phyloP scores from a whole-genome alignment of 2,888 invertebrate species.

The Troides oblongomaculatus region DNA sequence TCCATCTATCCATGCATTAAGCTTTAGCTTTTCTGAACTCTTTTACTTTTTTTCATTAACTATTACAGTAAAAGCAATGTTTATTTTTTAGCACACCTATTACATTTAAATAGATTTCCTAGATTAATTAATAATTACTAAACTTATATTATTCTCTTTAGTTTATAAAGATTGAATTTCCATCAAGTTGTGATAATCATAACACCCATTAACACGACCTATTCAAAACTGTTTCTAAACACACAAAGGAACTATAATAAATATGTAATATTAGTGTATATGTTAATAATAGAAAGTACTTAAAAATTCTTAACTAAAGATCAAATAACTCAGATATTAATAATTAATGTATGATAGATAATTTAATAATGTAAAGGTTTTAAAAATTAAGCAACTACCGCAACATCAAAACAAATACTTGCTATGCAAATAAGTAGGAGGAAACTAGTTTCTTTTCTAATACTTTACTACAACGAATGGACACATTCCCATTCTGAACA shows the following conservation, averaged over 20 bases:
- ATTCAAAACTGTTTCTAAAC: too few relatives aligned
- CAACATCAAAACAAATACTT: not conserved
- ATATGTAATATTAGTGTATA: too few relatives aligned
- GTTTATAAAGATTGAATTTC: too few relatives aligned
- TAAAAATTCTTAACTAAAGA: too few relatives aligned
- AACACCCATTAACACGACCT: too few relatives aligned
- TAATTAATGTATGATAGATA: too few relatives aligned
- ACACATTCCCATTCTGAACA: conserved; percentile 43
- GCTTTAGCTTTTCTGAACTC: conserved; percentile 18
- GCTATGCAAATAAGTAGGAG: conserved; percentile 11
- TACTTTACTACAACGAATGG: conserved; percentile 33
- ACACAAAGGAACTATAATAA: too few relatives aligned
- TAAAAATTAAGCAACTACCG: not conserved
- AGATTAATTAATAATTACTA: too few relatives aligned
- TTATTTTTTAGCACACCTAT: not conserved
- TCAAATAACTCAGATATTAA: too few relatives aligned
- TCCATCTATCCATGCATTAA: conserved; percentile 23
- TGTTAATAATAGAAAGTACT: too few relatives aligned
- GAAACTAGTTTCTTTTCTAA: conserved; percentile 45
- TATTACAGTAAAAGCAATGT: conserved; percentile 1
- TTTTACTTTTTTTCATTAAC: conserved; percentile 30
- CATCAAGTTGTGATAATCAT: too few relatives aligned
- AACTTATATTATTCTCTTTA: too few relatives aligned
- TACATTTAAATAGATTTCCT: not conserved
- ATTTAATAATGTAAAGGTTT: not conserved